These are phyloP conservation scores for Epinotia ramella DNA, from an alignment of 2,888 invertebrate species.

Conservation along the genomic window DNA sequence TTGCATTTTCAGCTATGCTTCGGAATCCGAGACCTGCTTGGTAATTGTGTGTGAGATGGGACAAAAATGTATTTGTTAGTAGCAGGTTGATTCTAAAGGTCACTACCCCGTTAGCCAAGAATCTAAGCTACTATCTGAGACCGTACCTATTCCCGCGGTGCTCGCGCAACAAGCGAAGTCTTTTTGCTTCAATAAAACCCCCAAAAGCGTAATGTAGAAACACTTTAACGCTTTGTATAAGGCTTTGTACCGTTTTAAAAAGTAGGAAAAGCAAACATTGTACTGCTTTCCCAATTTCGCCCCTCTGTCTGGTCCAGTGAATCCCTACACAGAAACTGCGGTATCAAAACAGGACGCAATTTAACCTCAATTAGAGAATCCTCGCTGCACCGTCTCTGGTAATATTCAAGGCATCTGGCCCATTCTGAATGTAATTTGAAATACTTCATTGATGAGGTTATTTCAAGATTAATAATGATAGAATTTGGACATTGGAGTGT, in stretches of 20 bases:
- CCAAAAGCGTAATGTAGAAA: slow-evolving; percentile 18
- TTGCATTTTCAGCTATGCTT: too few species aligned
- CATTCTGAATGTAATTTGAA: background rate
- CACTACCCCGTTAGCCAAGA: too few species aligned
- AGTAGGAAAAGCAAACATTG: slow-evolving; percentile 14
- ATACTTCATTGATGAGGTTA: background rate
- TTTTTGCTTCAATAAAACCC: slow-evolving; percentile 1
- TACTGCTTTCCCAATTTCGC: slow-evolving; percentile 16
- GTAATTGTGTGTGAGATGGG: too few species aligned
- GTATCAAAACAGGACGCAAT: slow-evolving; percentile 15
- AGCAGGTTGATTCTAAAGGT: too few species aligned
- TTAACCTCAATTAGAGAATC: slow-evolving; percentile 30
- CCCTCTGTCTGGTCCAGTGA: slow-evolving; percentile 32
- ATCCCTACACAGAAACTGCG: slow-evolving; percentile 23
- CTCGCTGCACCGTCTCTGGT: slow-evolving; percentile 2
- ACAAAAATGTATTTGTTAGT: too few species aligned
- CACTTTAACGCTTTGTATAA: slow-evolving; percentile 10
- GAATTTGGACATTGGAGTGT: too few species aligned
- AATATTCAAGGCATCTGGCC: slow-evolving; percentile 15
- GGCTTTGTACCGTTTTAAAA: slow-evolving; percentile 26
- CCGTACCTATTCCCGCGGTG: background rate
- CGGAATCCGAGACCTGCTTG: too few species aligned
- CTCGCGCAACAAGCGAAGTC: background rate
- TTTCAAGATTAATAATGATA: background rate
- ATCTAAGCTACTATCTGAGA: too few species aligned